Percentiles rank a stretch among this genome's conserved stretches.
Evolutionary conservation across 2,797 vertebrate species (phyloP).

Genomic region (Schizopygopsis pylzovi): DNA sequence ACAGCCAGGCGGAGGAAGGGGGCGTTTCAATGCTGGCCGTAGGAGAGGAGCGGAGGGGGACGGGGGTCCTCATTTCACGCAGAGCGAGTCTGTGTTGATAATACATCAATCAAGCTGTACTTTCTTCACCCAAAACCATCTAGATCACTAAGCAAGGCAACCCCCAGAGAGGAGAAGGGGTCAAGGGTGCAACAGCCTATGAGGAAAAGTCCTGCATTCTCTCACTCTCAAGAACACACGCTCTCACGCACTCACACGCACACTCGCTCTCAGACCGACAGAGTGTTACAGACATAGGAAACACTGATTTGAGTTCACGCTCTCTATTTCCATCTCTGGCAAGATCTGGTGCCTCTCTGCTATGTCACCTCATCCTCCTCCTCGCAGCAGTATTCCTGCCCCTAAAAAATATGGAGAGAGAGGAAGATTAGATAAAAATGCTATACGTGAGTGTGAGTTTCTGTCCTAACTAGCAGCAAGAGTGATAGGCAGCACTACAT

Average conservation of each 20-base stretch:
- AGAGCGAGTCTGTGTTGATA: constrained; percentile 65
- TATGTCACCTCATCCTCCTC: constrained; percentile 82
- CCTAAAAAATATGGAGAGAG: constrained; percentile 73
- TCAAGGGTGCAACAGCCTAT: constrained; percentile 64
- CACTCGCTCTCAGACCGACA: constrained; percentile 62
- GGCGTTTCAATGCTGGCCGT: constrained; percentile 15
- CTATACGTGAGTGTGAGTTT: neutral
- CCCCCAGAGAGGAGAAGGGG: constrained; percentile 56
- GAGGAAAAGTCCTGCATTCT: constrained; percentile 64
- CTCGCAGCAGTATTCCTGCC: constrained; percentile 96
- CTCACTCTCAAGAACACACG: constrained; percentile 51
- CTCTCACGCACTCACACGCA: constrained; percentile 35
- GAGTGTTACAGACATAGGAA: constrained; percentile 63
- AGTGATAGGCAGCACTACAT: neutral
- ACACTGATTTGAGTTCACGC: constrained; percentile 69
- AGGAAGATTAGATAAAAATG: constrained; percentile 10
- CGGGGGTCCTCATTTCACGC: constrained; percentile 60
- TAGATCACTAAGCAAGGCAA: constrained; percentile 60
- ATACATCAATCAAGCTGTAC: constrained; percentile 54
- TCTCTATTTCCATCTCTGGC: constrained; percentile 65
- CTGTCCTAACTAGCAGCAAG: neutral
- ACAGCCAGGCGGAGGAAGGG: constrained; percentile 13
- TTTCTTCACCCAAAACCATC: constrained; percentile 57
- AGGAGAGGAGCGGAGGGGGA: constrained; percentile 53
- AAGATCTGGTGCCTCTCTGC: constrained; percentile 71